These are phyloP conservation scores for Sisyra nigra DNA, from an alignment of 2,888 invertebrate genomes.

Conservation along the genomic window DNA sequence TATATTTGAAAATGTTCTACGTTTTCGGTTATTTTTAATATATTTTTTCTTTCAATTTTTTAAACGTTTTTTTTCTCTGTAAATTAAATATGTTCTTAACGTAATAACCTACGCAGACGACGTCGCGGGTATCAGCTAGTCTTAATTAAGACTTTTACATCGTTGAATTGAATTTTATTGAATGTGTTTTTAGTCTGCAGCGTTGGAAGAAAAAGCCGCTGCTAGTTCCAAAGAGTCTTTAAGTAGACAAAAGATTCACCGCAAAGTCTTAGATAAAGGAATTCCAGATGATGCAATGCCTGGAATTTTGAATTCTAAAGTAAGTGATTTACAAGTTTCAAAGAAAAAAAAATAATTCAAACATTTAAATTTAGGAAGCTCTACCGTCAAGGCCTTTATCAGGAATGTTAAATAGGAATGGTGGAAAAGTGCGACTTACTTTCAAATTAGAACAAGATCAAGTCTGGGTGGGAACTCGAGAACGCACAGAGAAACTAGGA, in stretches of 20 bases:
- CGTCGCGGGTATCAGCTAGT: no score
- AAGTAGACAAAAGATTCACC: slow-evolving; percentile 62
- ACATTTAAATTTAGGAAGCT: slow-evolving; percentile 40
- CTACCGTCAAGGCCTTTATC: slow-evolving; percentile 66
- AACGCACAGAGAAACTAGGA: slow-evolving; percentile 79
- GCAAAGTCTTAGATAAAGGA: slow-evolving; percentile 78
- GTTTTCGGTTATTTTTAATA: no score
- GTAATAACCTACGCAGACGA: no score
- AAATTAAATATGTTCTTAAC: no score
- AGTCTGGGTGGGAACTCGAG: slow-evolving; percentile 84
- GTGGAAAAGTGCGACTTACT: slow-evolving; percentile 78
- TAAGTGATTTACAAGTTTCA: slow-evolving; percentile 20
- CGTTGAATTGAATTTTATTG: no score
- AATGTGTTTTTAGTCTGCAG: slow-evolving; percentile 30
- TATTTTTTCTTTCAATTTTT: no score
- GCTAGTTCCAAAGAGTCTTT: slow-evolving; percentile 50
- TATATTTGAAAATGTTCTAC: no score
- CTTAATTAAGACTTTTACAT: no score
- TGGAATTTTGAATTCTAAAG: slow-evolving; percentile 65
- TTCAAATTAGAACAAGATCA: slow-evolving; percentile 85
- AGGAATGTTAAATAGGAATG: slow-evolving; percentile 82
- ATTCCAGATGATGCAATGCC: slow-evolving; percentile 80
- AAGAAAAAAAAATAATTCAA: not conserved
- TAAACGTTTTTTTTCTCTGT: no score
- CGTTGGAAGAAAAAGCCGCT: slow-evolving; percentile 43